A percentile compares a stretch with the other conserved stretches of the same genome.
Conservation (phyloP, 2,797 vertebrate genomes). For the Alosa sapidissima region DNA sequence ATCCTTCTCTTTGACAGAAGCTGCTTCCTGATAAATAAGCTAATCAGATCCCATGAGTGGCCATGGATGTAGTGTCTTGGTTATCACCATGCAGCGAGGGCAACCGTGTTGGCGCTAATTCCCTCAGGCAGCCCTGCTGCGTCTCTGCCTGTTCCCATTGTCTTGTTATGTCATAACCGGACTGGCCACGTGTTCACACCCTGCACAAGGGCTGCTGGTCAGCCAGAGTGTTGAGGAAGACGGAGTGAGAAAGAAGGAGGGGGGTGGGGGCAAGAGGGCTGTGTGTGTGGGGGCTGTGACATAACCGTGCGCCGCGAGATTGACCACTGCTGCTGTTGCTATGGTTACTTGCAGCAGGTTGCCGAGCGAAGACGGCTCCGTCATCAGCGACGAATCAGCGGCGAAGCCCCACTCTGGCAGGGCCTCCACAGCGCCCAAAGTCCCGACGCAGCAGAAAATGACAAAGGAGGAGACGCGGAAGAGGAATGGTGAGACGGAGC, state of each 20-base stretch:
- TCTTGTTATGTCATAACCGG: not conserved
- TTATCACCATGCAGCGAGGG: not conserved
- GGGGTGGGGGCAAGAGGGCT: not conserved
- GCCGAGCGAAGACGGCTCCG: constrained; percentile 93
- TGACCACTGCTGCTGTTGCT: constrained; percentile 90
- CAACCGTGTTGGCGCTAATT: not conserved
- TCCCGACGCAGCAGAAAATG: constrained; percentile 87
- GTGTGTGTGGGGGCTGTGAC: constrained; percentile 57
- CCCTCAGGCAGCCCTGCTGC: not conserved
- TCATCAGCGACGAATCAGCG: constrained; percentile 94
- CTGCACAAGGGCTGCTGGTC: not conserved
- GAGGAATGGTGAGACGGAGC: constrained; percentile 83
- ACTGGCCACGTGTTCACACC: not conserved
- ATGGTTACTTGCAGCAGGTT: constrained; percentile 96
- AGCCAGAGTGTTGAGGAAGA: not conserved
- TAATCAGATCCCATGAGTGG: not conserved
- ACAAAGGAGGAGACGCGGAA: constrained; percentile 87
- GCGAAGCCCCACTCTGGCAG: constrained; percentile 85
- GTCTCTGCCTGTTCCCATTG: not conserved
- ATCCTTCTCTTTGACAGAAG: not conserved
- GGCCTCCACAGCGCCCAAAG: constrained; percentile 81
- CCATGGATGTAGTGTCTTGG: not conserved
- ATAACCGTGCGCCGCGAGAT: constrained; percentile 79
- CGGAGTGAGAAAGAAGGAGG: constrained; percentile 39
- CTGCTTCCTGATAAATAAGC: not conserved